These are phyloP conservation scores for Lonchura striata DNA, from an alignment of 2,113 vertebrate genomes.

Conservation along the genomic window DNA sequence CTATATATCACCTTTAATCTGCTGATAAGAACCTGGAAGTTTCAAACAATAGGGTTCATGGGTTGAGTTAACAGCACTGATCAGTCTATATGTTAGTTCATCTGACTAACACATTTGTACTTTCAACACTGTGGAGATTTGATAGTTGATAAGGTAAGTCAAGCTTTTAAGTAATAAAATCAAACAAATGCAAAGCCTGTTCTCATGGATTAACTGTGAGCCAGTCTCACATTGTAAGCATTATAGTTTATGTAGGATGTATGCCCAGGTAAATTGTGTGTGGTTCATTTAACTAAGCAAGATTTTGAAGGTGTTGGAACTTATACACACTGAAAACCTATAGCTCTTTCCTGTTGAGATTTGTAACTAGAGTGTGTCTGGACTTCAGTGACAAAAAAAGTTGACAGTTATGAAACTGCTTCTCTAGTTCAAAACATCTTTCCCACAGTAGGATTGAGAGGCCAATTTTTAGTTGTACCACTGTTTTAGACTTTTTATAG, in stretches of 20 bases:
- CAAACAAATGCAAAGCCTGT: not conserved
- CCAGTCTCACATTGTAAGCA: not conserved
- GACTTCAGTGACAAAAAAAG: not conserved
- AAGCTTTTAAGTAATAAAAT: not conserved
- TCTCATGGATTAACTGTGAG: not conserved
- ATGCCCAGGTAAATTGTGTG: not conserved
- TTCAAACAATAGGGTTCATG: not conserved
- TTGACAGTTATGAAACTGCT: not conserved
- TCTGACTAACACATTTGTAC: not conserved
- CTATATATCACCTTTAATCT: not conserved
- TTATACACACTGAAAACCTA: not conserved
- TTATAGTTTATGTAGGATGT: not conserved
- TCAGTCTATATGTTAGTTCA: not conserved
- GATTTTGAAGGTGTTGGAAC: not conserved
- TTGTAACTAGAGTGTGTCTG: not conserved
- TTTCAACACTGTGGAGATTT: not conserved
- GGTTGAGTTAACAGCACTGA: not conserved
- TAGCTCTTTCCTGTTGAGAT: not conserved
- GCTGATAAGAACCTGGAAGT: not conserved
- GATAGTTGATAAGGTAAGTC: not conserved
- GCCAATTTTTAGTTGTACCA: not conserved
- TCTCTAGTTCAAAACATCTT: not conserved
- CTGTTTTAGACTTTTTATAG: not conserved
- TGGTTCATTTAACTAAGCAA: not conserved
- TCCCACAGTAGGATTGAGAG: not conserved